Evolutionary conservation across 1,140 invertebrate species (phyloP), one percentile per base, ranked within the genome.

Genomic region (Amyelois transitella): DNA sequence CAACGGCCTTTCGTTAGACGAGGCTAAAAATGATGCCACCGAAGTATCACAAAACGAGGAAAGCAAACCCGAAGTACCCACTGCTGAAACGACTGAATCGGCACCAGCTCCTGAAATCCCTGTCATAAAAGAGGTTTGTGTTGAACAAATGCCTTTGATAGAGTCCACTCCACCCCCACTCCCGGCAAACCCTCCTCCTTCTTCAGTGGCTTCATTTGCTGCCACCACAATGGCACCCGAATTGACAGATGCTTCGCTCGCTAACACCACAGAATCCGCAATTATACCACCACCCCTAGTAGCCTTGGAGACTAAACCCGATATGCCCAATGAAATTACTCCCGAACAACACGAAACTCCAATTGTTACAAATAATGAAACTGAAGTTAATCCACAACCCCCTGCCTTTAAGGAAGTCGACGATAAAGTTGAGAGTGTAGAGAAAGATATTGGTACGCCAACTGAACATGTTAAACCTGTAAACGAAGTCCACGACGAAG

Each of bases 61-160:
- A 54, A 81, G 66, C 68, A 77, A 81, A 77, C 69, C 67, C 24
- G 79, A 81, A 58, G 81, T 79, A 67, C 57, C 70, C 51, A 59
- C 58, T 53, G 58, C 77, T 32, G 82, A 74, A 64, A 62, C 71
- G 45, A 52, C 73, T 55, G 81, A 84, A 71, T 67, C 69, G 53
- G 77, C 72, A 55, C 77, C 76, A 45, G 72, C 72, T 58, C 69
- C 79, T 61, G 86, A 86, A 76, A 81, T 80, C 68, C 73, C 81
- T 65, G 81, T 78, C 63, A 77, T 70, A 72, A 84, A 86, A 66
- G 88, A 89, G 88, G 88, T 89, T 89, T 89, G 86, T 89, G 86
- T 86, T 78, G 82, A 82, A 72, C 77, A 84, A 82, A 72, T 75
- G 70, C 77, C 80, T 73, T 78, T 83, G 77, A 77, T 84, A 80